Conservation (phyloP, 2,888 invertebrate genomes). For the Lamproptera curius region DNA sequence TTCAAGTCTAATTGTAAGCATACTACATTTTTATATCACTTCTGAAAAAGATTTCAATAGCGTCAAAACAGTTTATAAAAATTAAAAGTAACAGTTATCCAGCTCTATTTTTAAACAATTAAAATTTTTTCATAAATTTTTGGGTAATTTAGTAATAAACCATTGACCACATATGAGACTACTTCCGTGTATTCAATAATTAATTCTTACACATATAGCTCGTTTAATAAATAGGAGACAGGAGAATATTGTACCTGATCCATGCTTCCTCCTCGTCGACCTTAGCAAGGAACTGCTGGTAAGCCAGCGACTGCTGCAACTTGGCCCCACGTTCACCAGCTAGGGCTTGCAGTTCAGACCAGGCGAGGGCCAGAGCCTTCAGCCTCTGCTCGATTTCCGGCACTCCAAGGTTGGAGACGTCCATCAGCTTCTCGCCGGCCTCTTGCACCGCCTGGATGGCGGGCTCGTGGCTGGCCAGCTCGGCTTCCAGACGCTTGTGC, state of each 20-base stretch:
- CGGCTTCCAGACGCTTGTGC: constrained; percentile 99
- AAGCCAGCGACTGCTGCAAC: constrained; percentile 96
- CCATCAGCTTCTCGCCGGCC: constrained; percentile 94
- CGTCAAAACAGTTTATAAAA: too few relatives aligned
- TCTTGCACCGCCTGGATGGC: constrained; percentile 90
- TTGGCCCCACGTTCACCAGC: constrained; percentile 94
- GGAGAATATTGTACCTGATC: constrained; percentile 84
- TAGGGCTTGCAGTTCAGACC: constrained; percentile 94
- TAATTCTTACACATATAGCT: too few relatives aligned
- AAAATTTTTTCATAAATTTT: too few relatives aligned
- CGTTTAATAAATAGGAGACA: too few relatives aligned
- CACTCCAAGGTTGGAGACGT: constrained; percentile 93
- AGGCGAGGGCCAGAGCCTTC: constrained; percentile 88
- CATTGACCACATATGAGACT: too few relatives aligned
- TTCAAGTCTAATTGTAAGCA: too few relatives aligned
- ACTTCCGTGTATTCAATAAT: too few relatives aligned
- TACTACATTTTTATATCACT: too few relatives aligned
- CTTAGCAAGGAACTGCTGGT: constrained; percentile 98
- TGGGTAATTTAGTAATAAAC: too few relatives aligned
- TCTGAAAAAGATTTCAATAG: too few relatives aligned
- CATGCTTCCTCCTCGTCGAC: constrained; percentile 99
- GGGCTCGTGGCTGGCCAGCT: constrained; percentile 97
- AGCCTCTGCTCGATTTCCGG: constrained; percentile 94
- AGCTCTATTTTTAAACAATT: too few relatives aligned
- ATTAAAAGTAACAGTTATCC: too few relatives aligned